These are phyloP conservation scores for Cephus pygmeus DNA, from an alignment of 2,888 invertebrate genomes.

Conservation along the genomic window DNA sequence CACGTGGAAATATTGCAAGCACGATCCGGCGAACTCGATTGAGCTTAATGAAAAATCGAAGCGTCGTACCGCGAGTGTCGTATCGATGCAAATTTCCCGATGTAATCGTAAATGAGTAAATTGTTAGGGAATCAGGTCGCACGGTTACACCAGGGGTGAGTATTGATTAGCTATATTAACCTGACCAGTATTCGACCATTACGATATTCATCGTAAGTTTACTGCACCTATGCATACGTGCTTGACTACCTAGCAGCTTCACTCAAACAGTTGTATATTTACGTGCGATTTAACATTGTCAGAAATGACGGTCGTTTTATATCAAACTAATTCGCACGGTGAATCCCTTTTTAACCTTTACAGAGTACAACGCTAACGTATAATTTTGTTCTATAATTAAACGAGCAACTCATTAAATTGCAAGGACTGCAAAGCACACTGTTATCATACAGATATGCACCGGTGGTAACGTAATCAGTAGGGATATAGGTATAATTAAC, in stretches of 20 bases:
- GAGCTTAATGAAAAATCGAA: background rate
- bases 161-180: background rate
- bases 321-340: background rate
- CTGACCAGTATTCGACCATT: background rate
- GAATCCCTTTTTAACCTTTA: background rate
- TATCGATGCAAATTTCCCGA: background rate
- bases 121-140: background rate
- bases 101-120: background rate
- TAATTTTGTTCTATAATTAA: background rate
- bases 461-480: background rate
- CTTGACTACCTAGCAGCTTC: background rate
- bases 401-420: background rate
- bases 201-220: background rate
- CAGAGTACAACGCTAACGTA: background rate
- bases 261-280: background rate
- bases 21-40: background rate
- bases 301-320: background rate
- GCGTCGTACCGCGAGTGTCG: background rate
- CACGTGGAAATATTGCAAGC: background rate
- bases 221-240: background rate
- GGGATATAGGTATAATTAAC: background rate
- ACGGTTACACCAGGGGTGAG: background rate
- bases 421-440: background rate
- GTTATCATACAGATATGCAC: background rate
- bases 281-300: background rate